Conservation (phyloP, 2,113 vertebrate species). For the Percopsis transmontana region DNA sequence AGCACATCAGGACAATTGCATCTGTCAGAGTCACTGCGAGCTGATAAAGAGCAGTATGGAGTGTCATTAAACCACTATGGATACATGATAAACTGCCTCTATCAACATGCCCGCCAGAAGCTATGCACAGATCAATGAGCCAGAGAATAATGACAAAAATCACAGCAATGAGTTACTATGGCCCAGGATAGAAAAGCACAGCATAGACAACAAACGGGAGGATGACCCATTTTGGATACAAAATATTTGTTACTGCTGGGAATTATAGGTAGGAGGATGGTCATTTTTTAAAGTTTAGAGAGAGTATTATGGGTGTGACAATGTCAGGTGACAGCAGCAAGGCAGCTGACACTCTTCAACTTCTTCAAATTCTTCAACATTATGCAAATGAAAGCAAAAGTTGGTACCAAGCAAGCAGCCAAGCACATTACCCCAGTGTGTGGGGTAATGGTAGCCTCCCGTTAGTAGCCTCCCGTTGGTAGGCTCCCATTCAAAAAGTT, state of each 20-base stretch:
- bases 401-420: too few species aligned
- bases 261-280: too few species aligned
- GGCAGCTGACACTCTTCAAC: too few species aligned
- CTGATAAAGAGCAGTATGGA: background rate
- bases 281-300: too few species aligned
- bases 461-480: too few species aligned
- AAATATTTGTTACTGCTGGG: constrained; percentile 6
- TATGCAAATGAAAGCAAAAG: too few species aligned
- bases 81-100: constrained; percentile 14
- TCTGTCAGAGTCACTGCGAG: constrained; percentile 12
- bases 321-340: too few species aligned
- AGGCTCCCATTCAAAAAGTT: too few species aligned
- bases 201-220: background rate
- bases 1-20: constrained; percentile 37
- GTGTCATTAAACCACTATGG: constrained; percentile 30
- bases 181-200: background rate
- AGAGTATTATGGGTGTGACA: too few species aligned
- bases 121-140: constrained; percentile 11
- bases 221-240: background rate
- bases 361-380: too few species aligned
- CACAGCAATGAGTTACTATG: constrained; percentile 1
- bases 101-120: constrained; percentile 2
- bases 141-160: constrained; percentile 5
- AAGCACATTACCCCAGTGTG: too few species aligned
- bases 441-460: too few species aligned